Base-by-base conservation (phyloP, 2,888 invertebrate species). In the Hirudinaria manillensis region DNA sequence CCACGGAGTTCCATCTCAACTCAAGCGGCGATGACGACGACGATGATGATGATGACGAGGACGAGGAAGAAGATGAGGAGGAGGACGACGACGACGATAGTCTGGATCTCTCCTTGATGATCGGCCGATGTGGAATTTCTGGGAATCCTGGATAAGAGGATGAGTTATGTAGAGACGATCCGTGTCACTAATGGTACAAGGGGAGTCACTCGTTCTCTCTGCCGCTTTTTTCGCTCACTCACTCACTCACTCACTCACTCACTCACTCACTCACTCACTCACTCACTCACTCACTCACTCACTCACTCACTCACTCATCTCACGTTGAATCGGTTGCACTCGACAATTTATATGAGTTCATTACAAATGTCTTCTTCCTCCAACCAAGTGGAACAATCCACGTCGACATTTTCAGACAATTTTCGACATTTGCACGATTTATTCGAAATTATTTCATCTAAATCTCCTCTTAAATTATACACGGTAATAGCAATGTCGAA, bases 1-100 rank as follows among this genome's bases (percentile, higher is more conserved):
- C 24, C 45, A 76, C 77, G 27, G 73, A 61, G 56, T 76, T 72
- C 79, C 79, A 79, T 34, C 53, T 68, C 66, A 79, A 68, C 72
- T 79, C 79, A 27, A 79, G 70, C 32, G 78, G 74, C 36, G 75
- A 55, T 7, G 72, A n/a, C 6, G 72, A 27, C 34, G 72, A 72
- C 10, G 70, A 70, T 7, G 70, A 70, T n/a, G 36, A 45, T n/a
- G 45, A 70, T 7, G 70, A 67, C 24, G 72, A 6, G 13, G 55
- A 71, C 27, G 70, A 70, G 10, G 70, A 70, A 10, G 70, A 70
- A 13, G 70, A 70, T 24, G 70, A 10, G 7, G 27, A 32, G 10
- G 70, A 13, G 10, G 24, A 10, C 3, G 70, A 70, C 4, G 70
- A 70, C 36, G 38, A 21, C 24, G 34, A n/a, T 38, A 10, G 38